A percentile compares a stretch with the other conserved stretches of the same genome.
phyloP scores from a whole-genome alignment of 2,113 vertebrate species.

The Dromas ardeola region DNA sequence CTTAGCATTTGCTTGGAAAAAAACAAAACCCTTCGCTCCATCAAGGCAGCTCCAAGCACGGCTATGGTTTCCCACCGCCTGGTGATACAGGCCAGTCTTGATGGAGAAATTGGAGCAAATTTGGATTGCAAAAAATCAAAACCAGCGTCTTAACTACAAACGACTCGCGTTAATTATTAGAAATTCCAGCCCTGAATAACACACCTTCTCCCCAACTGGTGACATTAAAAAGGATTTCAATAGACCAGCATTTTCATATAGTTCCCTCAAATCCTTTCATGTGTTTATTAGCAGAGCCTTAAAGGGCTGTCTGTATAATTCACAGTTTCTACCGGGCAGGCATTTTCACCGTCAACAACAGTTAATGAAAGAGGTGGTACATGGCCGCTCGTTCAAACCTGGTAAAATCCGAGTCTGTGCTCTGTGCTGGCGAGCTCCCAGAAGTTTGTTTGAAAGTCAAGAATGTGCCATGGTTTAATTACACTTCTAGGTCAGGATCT shows the following conservation, averaged over 20 bases:
- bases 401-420: conserved; percentile 45
- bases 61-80: not conserved
- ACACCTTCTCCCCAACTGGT: not conserved
- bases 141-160: not conserved
- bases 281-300: conserved; percentile 22
- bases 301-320: not conserved
- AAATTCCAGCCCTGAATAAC: not conserved
- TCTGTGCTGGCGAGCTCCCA: conserved; percentile 30
- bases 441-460: conserved; percentile 55
- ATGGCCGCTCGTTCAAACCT: not conserved
- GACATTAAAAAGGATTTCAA: not conserved
- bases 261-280: conserved; percentile 3
- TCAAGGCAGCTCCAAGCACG: not conserved
- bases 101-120: not conserved
- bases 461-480: conserved; percentile 52
- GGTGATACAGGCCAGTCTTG: not conserved
- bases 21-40: not conserved
- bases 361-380: conserved; percentile 57
- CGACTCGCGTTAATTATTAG: not conserved
- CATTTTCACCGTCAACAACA: conserved; percentile 1
- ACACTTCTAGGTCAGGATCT: not conserved
- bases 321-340: not conserved
- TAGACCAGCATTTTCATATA: not conserved
- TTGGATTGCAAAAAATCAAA: not conserved
- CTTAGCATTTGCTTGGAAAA: not conserved